Evolutionary conservation across 1,140 invertebrate genomes (phyloP).

Genomic region (Amphibalanus amphitrite): DNA sequence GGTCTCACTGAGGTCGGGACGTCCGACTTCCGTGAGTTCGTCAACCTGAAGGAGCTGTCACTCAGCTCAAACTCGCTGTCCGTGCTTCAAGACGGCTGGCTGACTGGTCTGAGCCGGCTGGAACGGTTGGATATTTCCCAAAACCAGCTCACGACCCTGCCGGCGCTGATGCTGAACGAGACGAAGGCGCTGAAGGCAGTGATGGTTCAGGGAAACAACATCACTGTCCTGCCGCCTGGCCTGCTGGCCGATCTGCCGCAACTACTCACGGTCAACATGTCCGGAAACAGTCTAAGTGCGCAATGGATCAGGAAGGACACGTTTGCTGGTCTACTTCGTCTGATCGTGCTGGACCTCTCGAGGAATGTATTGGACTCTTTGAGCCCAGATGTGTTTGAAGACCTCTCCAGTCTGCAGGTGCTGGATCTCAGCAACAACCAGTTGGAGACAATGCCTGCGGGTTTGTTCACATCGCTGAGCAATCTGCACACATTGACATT

Average conservation of each 20-base stretch:
- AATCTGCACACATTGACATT: constrained; percentile 63
- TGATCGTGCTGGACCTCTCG: constrained; percentile 67
- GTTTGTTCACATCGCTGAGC: constrained; percentile 62
- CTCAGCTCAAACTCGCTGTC: constrained; percentile 46
- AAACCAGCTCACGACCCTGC: constrained; percentile 52
- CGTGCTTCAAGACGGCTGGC: constrained; percentile 18
- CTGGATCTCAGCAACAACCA: constrained; percentile 60
- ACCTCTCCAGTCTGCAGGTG: constrained; percentile 62
- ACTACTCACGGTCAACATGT: constrained; percentile 49
- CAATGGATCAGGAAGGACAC: constrained; percentile 39
- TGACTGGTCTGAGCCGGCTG: constrained; percentile 24
- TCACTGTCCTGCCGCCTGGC: constrained; percentile 65
- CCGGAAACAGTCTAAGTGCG: constrained; percentile 26
- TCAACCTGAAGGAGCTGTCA: constrained; percentile 40
- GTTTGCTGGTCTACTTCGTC: constrained; percentile 68
- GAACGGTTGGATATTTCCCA: constrained; percentile 54
- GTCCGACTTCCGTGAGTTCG: constrained; percentile 43
- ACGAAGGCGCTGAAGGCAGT: constrained; percentile 50
- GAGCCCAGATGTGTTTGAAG: constrained; percentile 52
- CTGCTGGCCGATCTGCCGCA: constrained; percentile 57
- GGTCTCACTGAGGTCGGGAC: constrained; percentile 38
- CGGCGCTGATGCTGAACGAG: constrained; percentile 35
- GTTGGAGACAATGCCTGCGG: constrained; percentile 53
- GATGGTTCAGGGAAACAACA: constrained; percentile 38
- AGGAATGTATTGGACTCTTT: constrained; percentile 63